Conservation (phyloP, 2,113 vertebrate genomes). For the Oreochromis tanganicae region DNA sequence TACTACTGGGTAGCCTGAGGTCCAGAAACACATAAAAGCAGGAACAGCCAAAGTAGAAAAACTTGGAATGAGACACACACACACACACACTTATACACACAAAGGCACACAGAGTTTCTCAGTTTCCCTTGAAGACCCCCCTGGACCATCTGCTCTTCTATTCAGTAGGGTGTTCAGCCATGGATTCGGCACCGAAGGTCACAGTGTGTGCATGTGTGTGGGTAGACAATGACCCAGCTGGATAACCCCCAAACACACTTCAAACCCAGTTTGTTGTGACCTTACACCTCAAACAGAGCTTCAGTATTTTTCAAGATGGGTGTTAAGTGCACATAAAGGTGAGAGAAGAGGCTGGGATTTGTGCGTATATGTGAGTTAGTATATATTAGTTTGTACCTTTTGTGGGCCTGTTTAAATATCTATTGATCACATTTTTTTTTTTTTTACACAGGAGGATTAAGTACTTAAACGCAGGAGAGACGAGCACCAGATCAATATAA, state of each 20-base stretch:
- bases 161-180: slow-evolving; percentile 43
- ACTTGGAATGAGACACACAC: background rate
- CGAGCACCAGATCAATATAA: slow-evolving; percentile 21
- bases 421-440: background rate
- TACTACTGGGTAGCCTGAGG: background rate
- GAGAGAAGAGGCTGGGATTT: slow-evolving; percentile 9
- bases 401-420: background rate
- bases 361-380: background rate
- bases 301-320: slow-evolving; percentile 46
- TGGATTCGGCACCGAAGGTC: slow-evolving; percentile 39
- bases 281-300: slow-evolving; percentile 45
- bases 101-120: slow-evolving; percentile 17
- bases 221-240: slow-evolving; percentile 48
- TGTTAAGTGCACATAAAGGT: slow-evolving; percentile 22
- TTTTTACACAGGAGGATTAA: background rate
- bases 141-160: slow-evolving; percentile 69
- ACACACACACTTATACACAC: background rate
- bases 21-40: background rate
- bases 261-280: slow-evolving; percentile 51
- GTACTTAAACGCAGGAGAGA: slow-evolving; percentile 16
- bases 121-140: slow-evolving; percentile 53
- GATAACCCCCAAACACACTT: slow-evolving; percentile 50
- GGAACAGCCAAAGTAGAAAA: background rate
- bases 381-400: background rate
- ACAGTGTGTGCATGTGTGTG: slow-evolving; percentile 8